Base-by-base conservation (phyloP, 1,140 invertebrate species). In the Lepidostoma basale region DNA sequence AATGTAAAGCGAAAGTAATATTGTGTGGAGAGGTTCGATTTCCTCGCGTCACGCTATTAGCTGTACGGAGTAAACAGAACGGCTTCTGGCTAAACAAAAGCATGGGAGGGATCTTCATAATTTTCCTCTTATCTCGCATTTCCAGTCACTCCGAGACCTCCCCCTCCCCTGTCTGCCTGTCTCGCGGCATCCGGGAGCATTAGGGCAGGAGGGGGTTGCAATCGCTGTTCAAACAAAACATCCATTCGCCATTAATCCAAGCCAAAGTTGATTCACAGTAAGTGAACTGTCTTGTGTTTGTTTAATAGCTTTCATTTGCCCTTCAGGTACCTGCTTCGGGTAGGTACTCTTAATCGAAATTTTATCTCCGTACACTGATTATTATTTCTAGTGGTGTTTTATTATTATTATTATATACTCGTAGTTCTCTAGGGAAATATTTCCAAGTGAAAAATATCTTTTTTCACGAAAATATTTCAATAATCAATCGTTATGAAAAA, bases 241-340 rank as follows among this genome's bases (percentile, higher is more conserved):
- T 70, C 68, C 63, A 70, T 70, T 70, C 66, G 62, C 68, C 68
- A 70, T 70, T 70, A 70, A 66, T 52, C 33, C 40, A 65, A 30
- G 28, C 5, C 28, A 20, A 64, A 49, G 68, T 54, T 65, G 45
- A 65, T 60, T 66, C 62, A 23, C 44, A 28, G 44, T 39, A 64
- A 62, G 28, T 62, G 59, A 59, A 59, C 54, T 59, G 26, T 33
- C 54, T 40, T 12, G 20, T 39, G 30, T 23, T 20, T 36, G 23
- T 59, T 30, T 39, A 25, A 12, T 39, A 12, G 30, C 23, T 20
- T 18, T 8, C 26, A 16, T 39, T 16, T 22, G 30, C 30, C 18
- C n/a, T n/a, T n/a, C n/a, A n/a, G n/a, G n/a, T n/a, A n/a, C n/a
- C n/a, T n/a, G n/a, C n/a, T n/a, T n/a, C n/a, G n/a, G n/a, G n/a